Conservation (phyloP, 1,140 invertebrate species). For the Caenorhabditis inopinata region DNA sequence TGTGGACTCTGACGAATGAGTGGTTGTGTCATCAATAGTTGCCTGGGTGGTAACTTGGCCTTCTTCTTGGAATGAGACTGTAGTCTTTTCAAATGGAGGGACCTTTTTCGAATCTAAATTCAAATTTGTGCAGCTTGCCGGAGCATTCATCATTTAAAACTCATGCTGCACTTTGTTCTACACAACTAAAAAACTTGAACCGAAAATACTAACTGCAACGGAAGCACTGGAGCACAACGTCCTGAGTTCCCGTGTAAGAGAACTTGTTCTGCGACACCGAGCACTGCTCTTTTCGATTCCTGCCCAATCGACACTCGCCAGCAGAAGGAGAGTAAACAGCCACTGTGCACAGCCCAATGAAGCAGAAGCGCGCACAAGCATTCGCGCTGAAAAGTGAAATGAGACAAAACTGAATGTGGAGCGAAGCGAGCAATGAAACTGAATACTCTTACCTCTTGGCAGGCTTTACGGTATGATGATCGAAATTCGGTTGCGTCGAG, state of each 20-base stretch:
- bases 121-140: not conserved
- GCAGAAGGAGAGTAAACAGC: conserved; percentile 31
- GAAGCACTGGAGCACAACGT: conserved; percentile 42
- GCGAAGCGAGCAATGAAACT: not conserved
- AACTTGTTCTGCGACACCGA: conserved; percentile 6
- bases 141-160: not conserved
- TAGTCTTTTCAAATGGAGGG: conserved; percentile 6
- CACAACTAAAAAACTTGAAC: not conserved
- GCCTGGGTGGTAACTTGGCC: not conserved
- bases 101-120: not conserved
- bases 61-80: conserved; percentile 15
- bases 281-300: conserved; percentile 7
- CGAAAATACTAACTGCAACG: conserved; percentile 39
- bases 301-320: conserved; percentile 40
- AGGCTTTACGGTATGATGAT: conserved; percentile 13
- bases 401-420: not conserved
- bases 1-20: not conserved
- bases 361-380: conserved; percentile 42
- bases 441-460: conserved; percentile 10
- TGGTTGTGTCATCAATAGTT: not conserved
- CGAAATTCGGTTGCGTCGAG: conserved; percentile 12
- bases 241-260: not conserved
- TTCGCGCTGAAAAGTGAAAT: conserved; percentile 37
- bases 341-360: conserved; percentile 34
- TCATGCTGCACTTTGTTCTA: not conserved